Percentiles rank a stretch among this genome's conserved stretches.
phyloP scores from a whole-genome alignment of 2,888 invertebrate genomes.

The Pyrrhia umbra region DNA sequence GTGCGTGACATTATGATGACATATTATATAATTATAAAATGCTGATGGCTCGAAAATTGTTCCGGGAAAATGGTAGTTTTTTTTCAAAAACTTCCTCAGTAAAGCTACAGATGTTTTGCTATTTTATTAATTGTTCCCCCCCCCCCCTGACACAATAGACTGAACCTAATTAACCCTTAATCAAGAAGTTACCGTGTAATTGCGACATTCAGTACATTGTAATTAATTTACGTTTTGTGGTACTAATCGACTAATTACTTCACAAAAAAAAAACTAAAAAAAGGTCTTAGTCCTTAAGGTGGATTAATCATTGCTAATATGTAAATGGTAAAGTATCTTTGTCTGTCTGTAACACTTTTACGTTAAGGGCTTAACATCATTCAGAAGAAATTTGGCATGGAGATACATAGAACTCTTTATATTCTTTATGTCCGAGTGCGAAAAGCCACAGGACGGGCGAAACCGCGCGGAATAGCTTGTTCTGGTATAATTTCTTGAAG shows the following conservation, averaged over 20 bases:
- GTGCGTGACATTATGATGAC: constrained; percentile 10
- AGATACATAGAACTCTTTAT: too few species aligned
- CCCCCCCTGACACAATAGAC: background rate
- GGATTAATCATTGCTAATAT: too few species aligned
- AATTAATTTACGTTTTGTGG: constrained; percentile 20
- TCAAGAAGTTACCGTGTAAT: constrained; percentile 20
- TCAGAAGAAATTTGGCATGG: too few species aligned
- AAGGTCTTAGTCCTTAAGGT: too few species aligned
- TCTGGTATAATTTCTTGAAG: background rate
- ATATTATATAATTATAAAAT: too few species aligned
- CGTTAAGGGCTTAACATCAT: too few species aligned
- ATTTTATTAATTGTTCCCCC: constrained; percentile 5
- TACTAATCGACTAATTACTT: constrained; percentile 6
- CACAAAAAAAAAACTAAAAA: too few species aligned
- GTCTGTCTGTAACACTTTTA: too few species aligned
- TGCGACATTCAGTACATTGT: constrained; percentile 13
- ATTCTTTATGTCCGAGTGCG: too few species aligned
- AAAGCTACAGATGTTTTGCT: constrained; percentile 9
- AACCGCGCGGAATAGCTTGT: background rate
- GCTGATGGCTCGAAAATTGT: constrained; percentile 3
- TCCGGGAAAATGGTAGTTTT: constrained; percentile 20
- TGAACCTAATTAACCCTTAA: constrained; percentile 23
- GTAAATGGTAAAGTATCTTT: too few species aligned
- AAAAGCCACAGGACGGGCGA: too few species aligned
- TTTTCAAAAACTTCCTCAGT: background rate